phyloP scores from a whole-genome alignment of 1,140 invertebrate species.

The Proales similis region DNA sequence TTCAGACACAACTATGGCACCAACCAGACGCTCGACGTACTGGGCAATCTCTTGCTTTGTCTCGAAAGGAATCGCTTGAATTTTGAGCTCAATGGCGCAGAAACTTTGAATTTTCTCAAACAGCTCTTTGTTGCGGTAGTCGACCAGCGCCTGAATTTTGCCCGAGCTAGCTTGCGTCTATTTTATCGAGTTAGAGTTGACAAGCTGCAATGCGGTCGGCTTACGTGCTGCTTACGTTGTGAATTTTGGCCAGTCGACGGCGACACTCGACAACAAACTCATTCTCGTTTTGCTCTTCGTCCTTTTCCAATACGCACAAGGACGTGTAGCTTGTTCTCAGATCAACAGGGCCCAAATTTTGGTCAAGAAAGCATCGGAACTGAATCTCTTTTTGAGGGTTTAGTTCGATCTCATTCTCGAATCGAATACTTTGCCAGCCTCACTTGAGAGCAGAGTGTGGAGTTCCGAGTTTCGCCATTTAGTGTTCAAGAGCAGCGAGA shows the following conservation, averaged over 20 bases:
- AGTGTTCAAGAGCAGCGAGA: slow-evolving; percentile 15
- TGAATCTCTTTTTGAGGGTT: slow-evolving; percentile 14
- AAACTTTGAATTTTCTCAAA: slow-evolving; percentile 31
- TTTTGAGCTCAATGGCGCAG: slow-evolving; percentile 23
- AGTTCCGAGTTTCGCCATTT: slow-evolving; percentile 27
- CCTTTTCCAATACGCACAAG: slow-evolving; percentile 2
- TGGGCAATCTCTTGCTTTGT: slow-evolving; percentile 4
- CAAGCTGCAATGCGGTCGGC: not conserved
- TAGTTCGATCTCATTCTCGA: not conserved
- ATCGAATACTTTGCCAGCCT: not conserved
- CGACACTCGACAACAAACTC: not conserved
- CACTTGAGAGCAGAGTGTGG: slow-evolving; percentile 7
- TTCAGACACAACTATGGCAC: too few relatives aligned
- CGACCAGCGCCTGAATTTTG: slow-evolving; percentile 20
- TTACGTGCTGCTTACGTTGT: slow-evolving; percentile 1
- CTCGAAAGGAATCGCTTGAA: slow-evolving; percentile 23
- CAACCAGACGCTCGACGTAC: slow-evolving; percentile 20
- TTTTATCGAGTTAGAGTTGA: not conserved
- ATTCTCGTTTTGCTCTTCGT: slow-evolving; percentile 6
- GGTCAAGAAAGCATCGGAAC: slow-evolving; percentile 24
- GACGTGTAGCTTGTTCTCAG: slow-evolving; percentile 11
- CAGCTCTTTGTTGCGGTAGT: slow-evolving; percentile 2
- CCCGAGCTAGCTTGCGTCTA: not conserved
- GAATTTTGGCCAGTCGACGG: not conserved
- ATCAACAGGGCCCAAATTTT: slow-evolving; percentile 17